Base-by-base conservation (phyloP, 1,140 invertebrate species). In the Drosophila insularis region DNA sequence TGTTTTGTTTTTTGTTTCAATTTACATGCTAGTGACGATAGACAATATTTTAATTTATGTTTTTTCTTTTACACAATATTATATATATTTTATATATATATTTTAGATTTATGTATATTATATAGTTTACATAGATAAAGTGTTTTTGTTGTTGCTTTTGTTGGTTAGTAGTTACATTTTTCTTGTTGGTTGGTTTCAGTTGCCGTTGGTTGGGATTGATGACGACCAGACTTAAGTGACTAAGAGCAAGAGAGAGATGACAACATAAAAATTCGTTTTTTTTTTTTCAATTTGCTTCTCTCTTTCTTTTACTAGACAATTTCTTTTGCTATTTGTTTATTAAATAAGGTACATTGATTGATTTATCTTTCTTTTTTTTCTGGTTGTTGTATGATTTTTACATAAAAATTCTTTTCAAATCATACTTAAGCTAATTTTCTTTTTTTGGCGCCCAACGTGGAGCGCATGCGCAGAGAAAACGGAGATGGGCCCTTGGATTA, bases 341-440 rank as follows among this genome's bases (percentile, higher is more conserved):
- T 80, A 89, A 89, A 89, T 89, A 89, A 89, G 84, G 84, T 89
- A 89, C 84, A 89, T 78, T 84, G 84, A 89, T 87, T 89, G 78
- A 81, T 77, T 32, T 31, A 8, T 56, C 14, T 65, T 62, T 74
- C 46, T 63, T 14, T 59, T 61, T 19, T 39, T 23, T 11, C 27
- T 53, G n/a, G n/a, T 66, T 61, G 32, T 54, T 46, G 35, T 64
- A 56, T 23, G 37, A 50, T 65, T 60, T 65, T 46, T 35, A 53
- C 60, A 43, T 43, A 71, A 37, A 56, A 32, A 14, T 31, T 27
- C 14, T 46, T 17, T 2, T 7, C 40, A 46, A 46, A 46, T 4
- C 43, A 50, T 11, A 67, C 63, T 61, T 74, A 55, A 74, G 71
- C 74, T 74, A 55, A 63, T 74, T 46, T 46, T 8, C 14, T 46